Percentiles rank a stretch among this genome's conserved stretches.
Evolutionary conservation across 2,113 vertebrate genomes (phyloP).

Genomic region (Megalops atlanticus): DNA sequence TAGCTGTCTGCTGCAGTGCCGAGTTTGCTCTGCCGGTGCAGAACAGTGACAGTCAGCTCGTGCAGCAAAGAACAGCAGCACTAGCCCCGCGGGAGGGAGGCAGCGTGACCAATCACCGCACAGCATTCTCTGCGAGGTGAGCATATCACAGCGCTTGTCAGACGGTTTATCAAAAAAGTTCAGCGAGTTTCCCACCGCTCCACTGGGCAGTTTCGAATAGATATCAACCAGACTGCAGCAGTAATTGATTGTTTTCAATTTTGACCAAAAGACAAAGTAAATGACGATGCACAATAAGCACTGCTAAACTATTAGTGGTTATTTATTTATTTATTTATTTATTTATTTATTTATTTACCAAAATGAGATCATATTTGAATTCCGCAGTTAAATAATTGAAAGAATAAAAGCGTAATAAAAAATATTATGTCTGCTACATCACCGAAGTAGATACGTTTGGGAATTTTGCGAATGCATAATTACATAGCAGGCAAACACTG

Average conservation of each 20-base stretch:
- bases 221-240: neutral
- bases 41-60: constrained; percentile 42
- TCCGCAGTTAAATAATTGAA: too few relatives aligned
- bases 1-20: constrained; percentile 44
- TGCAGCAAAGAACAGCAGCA: constrained; percentile 15
- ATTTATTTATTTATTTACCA: too few relatives aligned
- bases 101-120: constrained; percentile 27
- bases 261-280: too few relatives aligned
- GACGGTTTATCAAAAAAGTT: neutral
- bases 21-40: constrained; percentile 50
- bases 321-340: too few relatives aligned
- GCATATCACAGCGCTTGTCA: constrained; percentile 9
- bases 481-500: too few relatives aligned
- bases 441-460: too few relatives aligned
- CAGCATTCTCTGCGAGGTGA: constrained; percentile 6
- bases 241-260: neutral
- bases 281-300: too few relatives aligned
- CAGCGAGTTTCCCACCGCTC: neutral
- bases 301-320: too few relatives aligned
- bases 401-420: too few relatives aligned
- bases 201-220: neutral
- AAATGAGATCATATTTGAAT: too few relatives aligned
- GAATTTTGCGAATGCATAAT: too few relatives aligned
- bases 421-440: too few relatives aligned
- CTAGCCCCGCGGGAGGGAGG: neutral